Evolutionary conservation across 1,140 invertebrate species (phyloP), one percentile per base, ranked within the genome.

Genomic region (Dendroctonus ponderosae): DNA sequence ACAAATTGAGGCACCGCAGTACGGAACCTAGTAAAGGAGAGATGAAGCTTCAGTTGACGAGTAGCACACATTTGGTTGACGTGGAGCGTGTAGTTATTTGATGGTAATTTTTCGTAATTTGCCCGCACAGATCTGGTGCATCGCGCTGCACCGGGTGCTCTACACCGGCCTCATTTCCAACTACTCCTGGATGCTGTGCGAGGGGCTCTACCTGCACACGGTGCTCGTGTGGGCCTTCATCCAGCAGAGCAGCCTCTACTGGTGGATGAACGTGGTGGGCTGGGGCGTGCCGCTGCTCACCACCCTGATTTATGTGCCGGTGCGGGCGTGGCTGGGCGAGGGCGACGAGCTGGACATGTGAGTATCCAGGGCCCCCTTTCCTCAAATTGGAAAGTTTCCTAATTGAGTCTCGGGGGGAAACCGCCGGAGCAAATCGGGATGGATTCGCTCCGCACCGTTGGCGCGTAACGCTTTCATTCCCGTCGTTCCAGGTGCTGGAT

Each of bases 121-220:
- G n/a, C n/a, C n/a, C 39, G 77, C 77, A 8, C 85, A 96, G 87
- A 76, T 85, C 1, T 87, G 87, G 79, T 98, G 96, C 76, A 89
- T 90, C 68, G 79, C 86, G 0, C 80, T 97, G 0, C 92, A 97
- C 80, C 86, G 94, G 5, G 74, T 92, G 9, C 85, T 95, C 8
- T 91, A 96, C 74, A 97, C 94, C 78, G 93, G 93, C 70, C 83
- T 97, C 52, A 82, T 96, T 40, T 92, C 91, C 62, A 97, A 94
- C 82, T 97, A 97, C 80, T 90, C 93, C 64, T 98, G 96, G 95
- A 95, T 94, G 91, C 83, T 96, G 62, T 93, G 92, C 78, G 93
- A 96, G 80, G 94, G 95, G 0, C 85, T 97, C 52, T 97, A 97
- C 79, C 83, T 98, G 46, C 94, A 97, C 78, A 96, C 94, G 0